Evolutionary conservation across 2,113 vertebrate species (phyloP), one percentile per base, ranked within the genome.

Genomic region (Boleophthalmus pectinirostris): DNA sequence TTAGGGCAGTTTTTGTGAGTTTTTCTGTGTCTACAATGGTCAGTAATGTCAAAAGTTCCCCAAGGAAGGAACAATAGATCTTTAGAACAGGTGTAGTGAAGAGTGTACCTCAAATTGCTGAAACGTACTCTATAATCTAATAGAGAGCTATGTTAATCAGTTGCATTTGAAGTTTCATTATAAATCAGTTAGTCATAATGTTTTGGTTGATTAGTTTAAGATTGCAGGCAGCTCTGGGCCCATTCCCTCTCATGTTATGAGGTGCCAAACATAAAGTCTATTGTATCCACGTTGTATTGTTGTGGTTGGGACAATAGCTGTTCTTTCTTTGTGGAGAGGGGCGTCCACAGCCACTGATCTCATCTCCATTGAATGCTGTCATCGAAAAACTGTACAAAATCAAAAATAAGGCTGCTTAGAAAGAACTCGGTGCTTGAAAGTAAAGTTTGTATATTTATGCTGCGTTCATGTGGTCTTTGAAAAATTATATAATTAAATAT

Each of bases 311-410:
- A 90, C 83, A 87, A 80, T 38, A 35, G n/a, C 86, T 90, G 77
- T 82, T 85, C 87, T 90, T 14, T 58, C 86, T 89, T 91, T 91
- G 74, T 92, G 77, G 29, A 74, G 74, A 64, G 9, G 73, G 64
- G 71, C 23, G 56, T 75, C 73, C 79, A 66, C 81, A 66, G 80
- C 75, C 70, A 68, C 24, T 69, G 80, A 66, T 68, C 75, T 84
- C 77, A 67, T 75, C 79, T 35, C 23, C 7, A 69, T 87, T 9
- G 7, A 43, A 43, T 43, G 86, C 81, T 70, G 79, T 90, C 83
- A 69, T 76, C 76, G 64, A 70, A 57, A 67, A 35, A 74, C 82
- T 70, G 74, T 82, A 80, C 69, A 58, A 80, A 24, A 29, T 24
- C 5, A 64, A 35, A 64, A 64, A 35, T 10, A 66, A 24, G 13